Evolutionary conservation across 2,888 invertebrate genomes (phyloP), one percentile per base, ranked within the genome.

Genomic region (Leucania comma): DNA sequence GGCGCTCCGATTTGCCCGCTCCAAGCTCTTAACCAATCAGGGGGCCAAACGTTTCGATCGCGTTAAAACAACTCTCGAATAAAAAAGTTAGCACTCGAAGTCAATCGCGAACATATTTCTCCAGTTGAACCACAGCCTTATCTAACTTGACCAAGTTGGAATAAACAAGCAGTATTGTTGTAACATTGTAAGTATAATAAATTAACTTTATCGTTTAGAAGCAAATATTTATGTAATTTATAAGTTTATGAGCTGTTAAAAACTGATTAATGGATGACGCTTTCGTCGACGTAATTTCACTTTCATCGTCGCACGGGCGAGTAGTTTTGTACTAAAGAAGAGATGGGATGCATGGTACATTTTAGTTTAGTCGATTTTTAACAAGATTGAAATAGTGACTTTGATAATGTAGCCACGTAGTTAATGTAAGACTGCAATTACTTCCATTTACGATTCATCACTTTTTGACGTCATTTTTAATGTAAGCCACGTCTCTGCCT

Each of bases 201-300:
- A 86, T 72, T 64, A 83, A 75, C 68, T 83, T 75, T 84, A 84
- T 82, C 75, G 77, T 87, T 83, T 81, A 84, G 59, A 78, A 72
- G 65, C 62, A 56, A 74, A 87, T 90, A 90, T 90, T 91, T 86
- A 90, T 93, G 87, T 91, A 90, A 91, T 92, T 84, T 88, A 90
- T 90, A 90, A 90, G 90, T 93, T 87, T 93, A 93, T 88, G 89
- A 91, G 90, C 88, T 92, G 93, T 93, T 93, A 93, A 74, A 60
- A 75, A 80, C 70, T 82, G 60, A 77, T 64, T 75, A 69, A 51
- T 53, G 24, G 50, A 63, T 32, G 64, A 58, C 56, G 24, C 26
- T 65, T 56, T 32, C 22, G 62, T 68, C 77, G 51, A 75, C 51
- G 26, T 65, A 56, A 57, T 73, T 57, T 61, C 59, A 68, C 8